A percentile compares a stretch with the other conserved stretches of the same genome.
phyloP scores from a whole-genome alignment of 1,140 invertebrate genomes.

The Caenorhabditis brenneri region DNA sequence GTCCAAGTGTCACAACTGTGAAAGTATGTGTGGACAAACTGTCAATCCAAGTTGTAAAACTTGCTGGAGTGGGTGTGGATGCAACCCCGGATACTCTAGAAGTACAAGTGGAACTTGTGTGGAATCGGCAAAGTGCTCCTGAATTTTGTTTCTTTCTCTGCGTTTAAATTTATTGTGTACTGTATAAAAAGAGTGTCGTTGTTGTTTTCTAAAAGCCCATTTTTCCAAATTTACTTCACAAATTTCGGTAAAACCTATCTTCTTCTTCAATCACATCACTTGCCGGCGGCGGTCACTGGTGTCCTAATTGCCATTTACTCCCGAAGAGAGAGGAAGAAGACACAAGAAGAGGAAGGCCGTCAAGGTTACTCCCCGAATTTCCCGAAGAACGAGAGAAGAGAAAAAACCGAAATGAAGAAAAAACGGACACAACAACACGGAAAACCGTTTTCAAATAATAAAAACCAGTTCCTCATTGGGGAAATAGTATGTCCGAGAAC shows the following conservation, averaged over 20 bases:
- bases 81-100: neutral
- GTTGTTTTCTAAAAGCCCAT: too few relatives aligned
- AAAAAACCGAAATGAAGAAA: neutral
- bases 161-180: neutral
- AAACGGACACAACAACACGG: too few relatives aligned
- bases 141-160: neutral
- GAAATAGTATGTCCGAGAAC: neutral
- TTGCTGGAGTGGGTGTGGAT: conserved; percentile 11
- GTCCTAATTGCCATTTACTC: neutral
- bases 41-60: conserved; percentile 4
- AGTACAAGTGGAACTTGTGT: neutral
- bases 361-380: neutral
- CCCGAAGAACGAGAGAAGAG: neutral
- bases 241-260: too few relatives aligned
- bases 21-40: neutral
- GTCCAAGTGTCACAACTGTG: conserved; percentile 11
- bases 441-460: conserved; percentile 3
- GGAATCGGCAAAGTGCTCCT: neutral
- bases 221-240: too few relatives aligned
- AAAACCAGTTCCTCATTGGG: neutral
- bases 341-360: neutral
- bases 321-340: neutral
- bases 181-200: too few relatives aligned
- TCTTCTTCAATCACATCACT: too few relatives aligned
- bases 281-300: neutral